These are phyloP conservation scores for Daboia siamensis DNA, from an alignment of 2,113 vertebrate species.

Conservation along the genomic window DNA sequence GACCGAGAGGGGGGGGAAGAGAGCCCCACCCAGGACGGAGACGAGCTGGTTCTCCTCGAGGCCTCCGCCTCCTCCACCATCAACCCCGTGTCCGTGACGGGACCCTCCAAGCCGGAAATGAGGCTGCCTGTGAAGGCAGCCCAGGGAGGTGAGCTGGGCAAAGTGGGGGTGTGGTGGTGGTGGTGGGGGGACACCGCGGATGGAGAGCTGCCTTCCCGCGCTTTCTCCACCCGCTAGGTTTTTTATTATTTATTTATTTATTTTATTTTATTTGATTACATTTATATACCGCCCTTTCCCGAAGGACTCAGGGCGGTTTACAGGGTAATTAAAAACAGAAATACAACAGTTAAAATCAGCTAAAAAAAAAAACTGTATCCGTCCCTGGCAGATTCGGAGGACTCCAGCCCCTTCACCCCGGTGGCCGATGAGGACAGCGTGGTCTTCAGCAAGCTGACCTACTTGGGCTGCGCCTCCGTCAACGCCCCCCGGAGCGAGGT, in stretches of 20 bases:
- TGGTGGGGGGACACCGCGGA: accelerated
- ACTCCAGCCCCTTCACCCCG: slow-evolving; percentile 82
- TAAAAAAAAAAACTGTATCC: too few species aligned
- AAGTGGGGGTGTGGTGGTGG: too few species aligned
- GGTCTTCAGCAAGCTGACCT: slow-evolving; percentile 96
- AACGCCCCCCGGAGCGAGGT: slow-evolving; percentile 96
- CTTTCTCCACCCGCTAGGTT: neutral
- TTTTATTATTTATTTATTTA: too few species aligned
- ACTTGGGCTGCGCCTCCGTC: slow-evolving; percentile 94
- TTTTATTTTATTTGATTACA: too few species aligned
- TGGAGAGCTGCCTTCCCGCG: accelerated
- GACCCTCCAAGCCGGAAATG: slow-evolving; percentile 85
- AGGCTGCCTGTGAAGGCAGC: slow-evolving; percentile 86
- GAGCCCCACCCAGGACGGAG: slow-evolving; percentile 58
- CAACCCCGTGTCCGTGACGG: slow-evolving; percentile 74
- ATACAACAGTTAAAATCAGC: too few species aligned
- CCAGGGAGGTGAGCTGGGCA: slow-evolving; percentile 81
- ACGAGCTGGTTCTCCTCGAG: slow-evolving; percentile 69
- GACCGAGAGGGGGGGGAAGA: slow-evolving; percentile 55
- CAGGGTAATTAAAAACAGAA: too few species aligned
- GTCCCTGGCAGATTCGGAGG: slow-evolving; percentile 66
- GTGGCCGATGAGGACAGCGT: slow-evolving; percentile 93
- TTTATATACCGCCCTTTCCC: too few species aligned
- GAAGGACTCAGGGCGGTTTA: too few species aligned
- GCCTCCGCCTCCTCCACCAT: slow-evolving; percentile 74